These are phyloP conservation scores for Nothobranchius kuhntae DNA, from an alignment of 2,113 vertebrate species.

Conservation along the genomic window DNA sequence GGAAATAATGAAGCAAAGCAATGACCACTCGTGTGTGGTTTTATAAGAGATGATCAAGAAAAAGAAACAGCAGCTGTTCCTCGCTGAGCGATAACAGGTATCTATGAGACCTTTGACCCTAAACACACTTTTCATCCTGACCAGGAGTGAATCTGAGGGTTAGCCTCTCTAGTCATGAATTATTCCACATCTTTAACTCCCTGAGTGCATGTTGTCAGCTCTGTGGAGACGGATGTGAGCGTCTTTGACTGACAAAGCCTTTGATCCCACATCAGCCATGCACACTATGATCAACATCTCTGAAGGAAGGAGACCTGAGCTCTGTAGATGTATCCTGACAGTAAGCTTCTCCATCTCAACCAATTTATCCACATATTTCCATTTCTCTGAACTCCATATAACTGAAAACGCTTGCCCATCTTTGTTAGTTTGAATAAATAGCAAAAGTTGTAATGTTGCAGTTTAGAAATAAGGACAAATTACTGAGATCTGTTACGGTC, in stretches of 20 bases:
- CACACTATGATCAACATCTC: slow-evolving; percentile 67
- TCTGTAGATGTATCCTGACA: slow-evolving; percentile 40
- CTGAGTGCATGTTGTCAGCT: slow-evolving; percentile 60
- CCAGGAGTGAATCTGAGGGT: slow-evolving; percentile 45
- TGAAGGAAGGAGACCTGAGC: slow-evolving; percentile 34
- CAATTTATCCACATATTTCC: background rate
- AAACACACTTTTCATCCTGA: slow-evolving; percentile 27
- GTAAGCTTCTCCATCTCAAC: slow-evolving; percentile 23
- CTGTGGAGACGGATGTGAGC: slow-evolving; percentile 62
- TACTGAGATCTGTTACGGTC: background rate
- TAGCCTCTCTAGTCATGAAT: slow-evolving; percentile 64
- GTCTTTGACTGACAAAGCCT: slow-evolving; percentile 78
- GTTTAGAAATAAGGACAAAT: background rate
- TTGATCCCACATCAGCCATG: slow-evolving; percentile 73
- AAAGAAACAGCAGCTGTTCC: slow-evolving; percentile 41
- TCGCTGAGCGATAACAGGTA: slow-evolving; percentile 41
- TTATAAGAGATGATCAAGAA: slow-evolving; percentile 40
- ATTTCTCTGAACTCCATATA: slow-evolving; percentile 11
- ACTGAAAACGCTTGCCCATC: background rate
- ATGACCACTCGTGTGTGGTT: slow-evolving; percentile 18
- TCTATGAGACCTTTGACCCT: slow-evolving; percentile 58
- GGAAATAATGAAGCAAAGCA: background rate
- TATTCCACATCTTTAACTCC: slow-evolving; percentile 62
- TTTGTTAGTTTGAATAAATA: background rate
- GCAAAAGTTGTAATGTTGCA: no score